Base-by-base conservation (phyloP, 2,797 vertebrate genomes). In the Martes flavigula region DNA sequence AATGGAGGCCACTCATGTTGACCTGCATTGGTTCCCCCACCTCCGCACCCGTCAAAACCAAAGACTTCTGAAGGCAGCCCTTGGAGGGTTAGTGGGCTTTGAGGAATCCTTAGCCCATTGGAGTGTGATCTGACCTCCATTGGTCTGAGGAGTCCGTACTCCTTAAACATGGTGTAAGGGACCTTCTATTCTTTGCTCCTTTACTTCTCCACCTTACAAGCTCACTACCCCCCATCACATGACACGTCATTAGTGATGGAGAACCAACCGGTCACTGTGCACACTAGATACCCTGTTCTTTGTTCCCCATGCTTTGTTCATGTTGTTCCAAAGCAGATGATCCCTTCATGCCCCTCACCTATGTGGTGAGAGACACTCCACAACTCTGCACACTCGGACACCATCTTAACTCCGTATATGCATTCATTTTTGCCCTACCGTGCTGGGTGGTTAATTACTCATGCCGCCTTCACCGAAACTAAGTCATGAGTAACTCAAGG, bases 61-160 rank as follows among this genome's bases (percentile, higher is more conserved):
- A 64, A 10, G 43, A 43, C 58, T 92, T 62, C 83, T 64, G 12
- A 48, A 77, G 48, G 66, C 23, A 90, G 30, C 13, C 1, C 2
- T 2, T 1, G 1, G 64, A 15, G 8, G 1, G 0, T 11, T 4
- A 2, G 13, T 27, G 12, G 43, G 8, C 5, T 51, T 4, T 21
- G 6, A 90, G 51, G 51, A 54, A 35, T 43, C 43, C 18, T 48
- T 23, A 72, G 78, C 21, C 27, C 38, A 17, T 46, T 40, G 20
- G 11, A 70, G 23, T 14, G 10, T 35, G 32, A 20, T 35, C 58
- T 64, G 60, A 64, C 25, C 23, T 48, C 48, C 40, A 43, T 0
- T 0, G 2, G 60, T 40, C 38, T 38, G 18, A 84, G 32, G 17
- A 43, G 32, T 32, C 32, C 1, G 1, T 5, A 17, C 9, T 87